Evolutionary conservation across 2,113 vertebrate genomes (phyloP).

Genomic region (Riparia riparia): DNA sequence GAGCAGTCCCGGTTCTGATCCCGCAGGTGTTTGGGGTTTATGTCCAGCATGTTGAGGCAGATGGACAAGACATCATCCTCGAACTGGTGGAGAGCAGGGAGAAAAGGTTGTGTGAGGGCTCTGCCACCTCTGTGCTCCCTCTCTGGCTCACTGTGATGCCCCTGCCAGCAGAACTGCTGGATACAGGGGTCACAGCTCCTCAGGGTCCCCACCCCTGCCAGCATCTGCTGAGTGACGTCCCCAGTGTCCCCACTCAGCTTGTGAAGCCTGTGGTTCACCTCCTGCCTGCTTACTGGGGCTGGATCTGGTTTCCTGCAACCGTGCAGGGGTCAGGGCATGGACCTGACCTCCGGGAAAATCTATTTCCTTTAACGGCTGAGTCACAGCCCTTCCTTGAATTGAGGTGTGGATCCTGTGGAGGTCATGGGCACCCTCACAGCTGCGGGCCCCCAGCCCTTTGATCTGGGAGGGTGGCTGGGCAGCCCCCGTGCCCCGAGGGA

Average conservation of each 20-base stretch:
- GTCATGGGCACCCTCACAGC: accelerated
- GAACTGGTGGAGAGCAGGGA: slow-evolving; percentile 74
- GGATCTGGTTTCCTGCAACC: not conserved
- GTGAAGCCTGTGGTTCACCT: not conserved
- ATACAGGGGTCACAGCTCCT: not conserved
- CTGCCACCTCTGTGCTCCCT: not conserved
- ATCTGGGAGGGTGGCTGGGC: not conserved
- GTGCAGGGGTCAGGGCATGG: accelerated
- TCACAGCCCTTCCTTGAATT: not conserved
- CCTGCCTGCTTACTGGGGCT: accelerated
- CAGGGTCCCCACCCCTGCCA: accelerated
- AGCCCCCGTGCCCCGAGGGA: accelerated
- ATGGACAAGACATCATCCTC: slow-evolving; percentile 82
- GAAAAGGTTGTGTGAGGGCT: not conserved
- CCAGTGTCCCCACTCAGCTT: not conserved
- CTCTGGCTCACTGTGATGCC: not conserved
- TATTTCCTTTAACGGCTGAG: not conserved
- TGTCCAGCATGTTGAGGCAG: slow-evolving; percentile 84
- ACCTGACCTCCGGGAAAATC: not conserved
- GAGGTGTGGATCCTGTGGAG: accelerated
- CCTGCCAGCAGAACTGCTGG: not conserved
- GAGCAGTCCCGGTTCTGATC: slow-evolving; percentile 79
- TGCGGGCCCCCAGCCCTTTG: not conserved
- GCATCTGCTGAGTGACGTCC: accelerated
- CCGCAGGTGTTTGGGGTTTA: slow-evolving; percentile 84